Conservation (phyloP, 1,140 invertebrate genomes). For the Drosophila parvula region DNA sequence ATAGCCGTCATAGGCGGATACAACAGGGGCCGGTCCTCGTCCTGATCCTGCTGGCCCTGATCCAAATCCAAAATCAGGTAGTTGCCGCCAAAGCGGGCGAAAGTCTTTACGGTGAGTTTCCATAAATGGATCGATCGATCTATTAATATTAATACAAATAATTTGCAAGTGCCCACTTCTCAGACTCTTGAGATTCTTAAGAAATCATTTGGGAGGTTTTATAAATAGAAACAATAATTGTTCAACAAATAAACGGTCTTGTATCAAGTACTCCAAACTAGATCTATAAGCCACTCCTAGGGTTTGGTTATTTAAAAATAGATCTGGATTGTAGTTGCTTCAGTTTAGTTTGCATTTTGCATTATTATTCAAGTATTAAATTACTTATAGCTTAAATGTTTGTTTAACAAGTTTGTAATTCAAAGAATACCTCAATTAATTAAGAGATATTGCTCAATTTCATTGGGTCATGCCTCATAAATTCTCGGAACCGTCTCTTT, state of each 20-base stretch:
- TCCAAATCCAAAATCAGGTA: conserved; percentile 48
- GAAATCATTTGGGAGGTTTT: not conserved
- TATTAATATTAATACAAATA: conserved; percentile 11
- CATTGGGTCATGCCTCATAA: conserved; percentile 9
- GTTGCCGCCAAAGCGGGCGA: conserved; percentile 34
- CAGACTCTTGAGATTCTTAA: conserved; percentile 9
- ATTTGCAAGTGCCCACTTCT: conserved; percentile 1
- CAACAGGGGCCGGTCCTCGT: conserved; percentile 21
- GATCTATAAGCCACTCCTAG: not conserved
- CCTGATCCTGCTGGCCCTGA: conserved; percentile 48
- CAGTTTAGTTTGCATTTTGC: not conserved
- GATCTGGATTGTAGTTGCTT: not conserved
- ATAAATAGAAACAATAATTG: not conserved
- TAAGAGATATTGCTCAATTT: conserved; percentile 5
- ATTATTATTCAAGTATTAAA: not conserved
- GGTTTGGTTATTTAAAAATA: not conserved
- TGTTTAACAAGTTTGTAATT: not conserved
- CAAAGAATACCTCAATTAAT: conserved; percentile 1
- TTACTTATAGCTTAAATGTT: not conserved
- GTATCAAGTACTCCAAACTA: not conserved
- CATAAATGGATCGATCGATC: conserved; percentile 4
- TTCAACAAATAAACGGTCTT: not conserved
- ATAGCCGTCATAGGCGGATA: not conserved
- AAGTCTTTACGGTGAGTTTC: conserved; percentile 63
- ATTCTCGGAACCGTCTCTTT: not conserved